Evolutionary conservation across 2,797 vertebrate species (phyloP).

Genomic region (Sebastes goodei): DNA sequence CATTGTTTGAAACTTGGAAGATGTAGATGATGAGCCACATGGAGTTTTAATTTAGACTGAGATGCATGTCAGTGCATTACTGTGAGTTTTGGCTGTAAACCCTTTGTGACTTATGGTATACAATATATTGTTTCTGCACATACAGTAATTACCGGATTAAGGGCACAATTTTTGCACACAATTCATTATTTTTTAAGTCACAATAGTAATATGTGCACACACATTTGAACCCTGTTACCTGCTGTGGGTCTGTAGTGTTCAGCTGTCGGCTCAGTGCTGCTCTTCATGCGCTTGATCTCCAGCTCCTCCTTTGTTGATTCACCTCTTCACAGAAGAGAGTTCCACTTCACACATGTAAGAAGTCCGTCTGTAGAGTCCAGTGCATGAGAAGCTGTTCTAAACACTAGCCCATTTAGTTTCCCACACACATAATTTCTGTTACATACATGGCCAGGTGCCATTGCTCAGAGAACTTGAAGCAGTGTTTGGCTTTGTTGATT

Average conservation of each 20-base stretch:
- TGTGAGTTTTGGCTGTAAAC: background rate
- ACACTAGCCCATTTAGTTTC: background rate
- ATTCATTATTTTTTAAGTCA: background rate
- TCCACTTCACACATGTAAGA: background rate
- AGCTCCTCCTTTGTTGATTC: background rate
- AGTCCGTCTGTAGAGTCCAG: background rate
- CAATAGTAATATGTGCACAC: background rate
- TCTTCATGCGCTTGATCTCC: background rate
- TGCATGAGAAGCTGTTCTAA: background rate
- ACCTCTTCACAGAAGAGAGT: background rate
- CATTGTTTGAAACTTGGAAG: background rate
- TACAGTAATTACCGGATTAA: background rate
- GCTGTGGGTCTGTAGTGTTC: background rate
- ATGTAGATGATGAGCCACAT: background rate
- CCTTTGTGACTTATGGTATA: background rate
- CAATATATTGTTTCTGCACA: background rate
- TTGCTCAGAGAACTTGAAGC: background rate
- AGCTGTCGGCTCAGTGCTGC: background rate
- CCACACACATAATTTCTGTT: background rate
- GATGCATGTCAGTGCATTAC: background rate
- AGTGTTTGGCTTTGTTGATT: background rate
- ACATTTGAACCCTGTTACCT: background rate
- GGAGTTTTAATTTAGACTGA: background rate
- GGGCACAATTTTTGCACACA: accelerated
- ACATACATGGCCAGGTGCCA: background rate